Evolutionary conservation across 1,140 invertebrate genomes (phyloP).

Genomic region (Solenopsis fugax): DNA sequence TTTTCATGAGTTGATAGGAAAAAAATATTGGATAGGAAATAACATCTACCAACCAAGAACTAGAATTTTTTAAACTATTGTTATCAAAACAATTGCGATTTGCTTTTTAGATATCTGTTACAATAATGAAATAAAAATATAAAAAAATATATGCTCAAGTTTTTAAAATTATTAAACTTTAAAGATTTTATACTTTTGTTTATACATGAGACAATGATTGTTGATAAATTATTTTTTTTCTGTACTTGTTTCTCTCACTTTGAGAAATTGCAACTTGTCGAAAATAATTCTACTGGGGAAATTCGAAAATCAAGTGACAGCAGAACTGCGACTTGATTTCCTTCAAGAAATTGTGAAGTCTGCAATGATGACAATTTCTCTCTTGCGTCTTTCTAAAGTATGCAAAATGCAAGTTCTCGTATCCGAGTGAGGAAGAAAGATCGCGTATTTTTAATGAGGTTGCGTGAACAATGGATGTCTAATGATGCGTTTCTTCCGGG

Average conservation of each 20-base stretch:
- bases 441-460: neutral
- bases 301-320: neutral
- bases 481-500: slow-evolving; percentile 30
- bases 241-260: neutral
- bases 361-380: slow-evolving; percentile 4
- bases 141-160: too few species aligned
- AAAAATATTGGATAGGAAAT: too few species aligned
- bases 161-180: too few species aligned
- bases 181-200: too few species aligned
- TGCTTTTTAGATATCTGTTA: too few species aligned
- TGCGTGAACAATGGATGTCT: slow-evolving; percentile 31
- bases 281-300: neutral
- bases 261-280: neutral
- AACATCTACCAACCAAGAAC: too few species aligned
- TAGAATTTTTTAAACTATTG: too few species aligned
- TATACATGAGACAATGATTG: too few species aligned
- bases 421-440: neutral
- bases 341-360: neutral
- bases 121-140: too few species aligned
- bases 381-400: neutral
- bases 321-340: slow-evolving; percentile 9
- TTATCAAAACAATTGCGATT: too few species aligned
- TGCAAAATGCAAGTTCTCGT: slow-evolving; percentile 10
- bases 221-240: too few species aligned
- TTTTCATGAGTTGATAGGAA: too few species aligned